phyloP scores from a whole-genome alignment of 1,140 invertebrate genomes.

The Lordiphosa clarofinis region DNA sequence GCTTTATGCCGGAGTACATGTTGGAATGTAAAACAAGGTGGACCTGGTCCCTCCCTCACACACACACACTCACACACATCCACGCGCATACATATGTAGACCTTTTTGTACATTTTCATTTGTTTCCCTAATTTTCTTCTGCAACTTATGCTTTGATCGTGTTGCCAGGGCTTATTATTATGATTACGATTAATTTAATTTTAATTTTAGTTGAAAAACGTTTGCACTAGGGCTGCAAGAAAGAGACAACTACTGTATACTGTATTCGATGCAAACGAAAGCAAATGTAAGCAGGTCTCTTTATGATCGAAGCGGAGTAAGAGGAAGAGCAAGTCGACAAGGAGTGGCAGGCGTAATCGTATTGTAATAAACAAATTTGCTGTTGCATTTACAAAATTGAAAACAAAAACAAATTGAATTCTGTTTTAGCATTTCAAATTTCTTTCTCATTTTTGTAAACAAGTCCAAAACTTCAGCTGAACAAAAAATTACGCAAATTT shows the following conservation, averaged over 20 bases:
- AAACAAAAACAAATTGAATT: background rate
- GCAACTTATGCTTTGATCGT: slow-evolving; percentile 40
- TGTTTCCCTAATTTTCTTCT: slow-evolving; percentile 47
- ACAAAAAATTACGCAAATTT: slow-evolving; percentile 43
- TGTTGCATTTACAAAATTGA: slow-evolving; percentile 8
- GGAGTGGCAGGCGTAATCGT: slow-evolving; percentile 1
- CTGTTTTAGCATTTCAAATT: slow-evolving; percentile 1
- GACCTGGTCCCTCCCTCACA: slow-evolving; percentile 40
- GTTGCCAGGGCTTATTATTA: slow-evolving; percentile 46
- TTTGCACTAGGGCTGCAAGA: slow-evolving; percentile 56
- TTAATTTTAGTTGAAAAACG: slow-evolving; percentile 60
- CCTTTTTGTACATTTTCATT: slow-evolving; percentile 61
- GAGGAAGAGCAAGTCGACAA: background rate
- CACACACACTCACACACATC: slow-evolving; percentile 12
- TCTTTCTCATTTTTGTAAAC: no score
- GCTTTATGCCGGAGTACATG: slow-evolving; percentile 59
- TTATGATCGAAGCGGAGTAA: slow-evolving; percentile 11
- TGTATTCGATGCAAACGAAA: slow-evolving; percentile 16
- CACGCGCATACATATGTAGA: slow-evolving; percentile 27
- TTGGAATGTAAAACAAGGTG: slow-evolving; percentile 48
- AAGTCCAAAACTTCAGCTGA: slow-evolving; percentile 23
- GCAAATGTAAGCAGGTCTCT: no score
- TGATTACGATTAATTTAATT: slow-evolving; percentile 55
- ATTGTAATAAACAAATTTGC: slow-evolving; percentile 2
- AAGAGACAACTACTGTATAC: slow-evolving; percentile 29